These are phyloP conservation scores for Crambe crambe DNA, from an alignment of 37 sponge, comb jelly and placozoan species.

Conservation along the genomic window DNA sequence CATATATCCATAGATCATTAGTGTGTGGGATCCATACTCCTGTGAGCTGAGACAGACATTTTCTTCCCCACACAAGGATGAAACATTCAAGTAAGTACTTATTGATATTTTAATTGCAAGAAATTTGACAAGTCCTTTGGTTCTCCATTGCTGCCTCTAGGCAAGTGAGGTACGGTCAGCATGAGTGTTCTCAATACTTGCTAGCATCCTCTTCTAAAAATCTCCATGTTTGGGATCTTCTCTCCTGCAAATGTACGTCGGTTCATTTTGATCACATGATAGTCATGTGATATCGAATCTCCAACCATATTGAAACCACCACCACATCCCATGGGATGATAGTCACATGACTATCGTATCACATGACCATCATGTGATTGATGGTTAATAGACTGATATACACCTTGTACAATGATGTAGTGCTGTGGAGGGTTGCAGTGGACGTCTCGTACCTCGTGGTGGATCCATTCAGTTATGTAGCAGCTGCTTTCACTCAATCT, in stretches of 20 bases:
- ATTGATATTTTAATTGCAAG: not conserved
- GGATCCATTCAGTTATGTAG: slow-evolving; percentile 31
- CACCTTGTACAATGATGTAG: too few species aligned
- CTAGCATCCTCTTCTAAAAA: slow-evolving; percentile 39
- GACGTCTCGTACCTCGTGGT: slow-evolving; percentile 36
- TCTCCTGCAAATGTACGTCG: slow-evolving; percentile 48
- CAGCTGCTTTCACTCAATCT: slow-evolving; percentile 46
- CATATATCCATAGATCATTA: slow-evolving; percentile 64
- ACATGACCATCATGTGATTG: not conserved
- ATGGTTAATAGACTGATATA: not conserved
- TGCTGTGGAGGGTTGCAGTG: slow-evolving; percentile 54
- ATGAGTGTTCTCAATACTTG: slow-evolving; percentile 58
- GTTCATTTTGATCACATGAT: not conserved
- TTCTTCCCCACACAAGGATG: slow-evolving; percentile 12
- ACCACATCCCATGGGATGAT: too few species aligned
- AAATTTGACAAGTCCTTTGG: too few species aligned
- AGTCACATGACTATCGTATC: not conserved
- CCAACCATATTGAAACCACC: too few species aligned
- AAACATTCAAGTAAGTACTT: slow-evolving; percentile 51
- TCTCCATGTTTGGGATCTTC: slow-evolving; percentile 73
- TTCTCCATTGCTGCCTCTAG: slow-evolving; percentile 2
- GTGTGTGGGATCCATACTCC: slow-evolving; percentile 66
- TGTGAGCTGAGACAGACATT: slow-evolving; percentile 53
- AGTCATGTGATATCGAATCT: too few species aligned
- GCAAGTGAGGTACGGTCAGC: slow-evolving; percentile 42